Base-by-base conservation (phyloP, 2,113 vertebrate species). In the Pheucticus melanocephalus region DNA sequence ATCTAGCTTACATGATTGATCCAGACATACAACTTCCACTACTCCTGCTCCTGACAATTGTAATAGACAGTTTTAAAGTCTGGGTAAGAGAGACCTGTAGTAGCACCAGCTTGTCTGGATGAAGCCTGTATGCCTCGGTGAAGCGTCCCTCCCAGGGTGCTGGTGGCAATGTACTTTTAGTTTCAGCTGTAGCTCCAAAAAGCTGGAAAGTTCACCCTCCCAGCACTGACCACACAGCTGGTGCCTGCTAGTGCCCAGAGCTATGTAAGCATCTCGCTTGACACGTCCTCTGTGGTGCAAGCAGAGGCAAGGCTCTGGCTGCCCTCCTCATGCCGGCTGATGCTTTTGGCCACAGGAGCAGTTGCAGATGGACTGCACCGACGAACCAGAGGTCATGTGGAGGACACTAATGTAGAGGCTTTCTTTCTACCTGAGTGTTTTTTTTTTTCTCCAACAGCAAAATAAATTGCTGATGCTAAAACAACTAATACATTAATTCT, bases 1-100 rank as follows among this genome's bases (percentile, higher is more conserved):
- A 92, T 97, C 81, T 96, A 88, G 91, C 72, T 95, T 95, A 97
- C 66, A 21, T 93, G 94, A 94, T 73, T 96, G 96, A 97, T 88
- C 45, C 54, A 94, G 95, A 96, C 95, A 57, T 70, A 92, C 50
- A 84, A 97, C 68, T 95, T 95, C 95, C 86, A 94, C 92, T 84
- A 19, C 69, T 95, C 70, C 78, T 84, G 75, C 79, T 90, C 66
- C 81, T 90, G 71, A 82, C 35, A 84, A 80, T 82, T 77, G 81
- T 42, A 60, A 73, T 2, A 63, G 92, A 60, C 81, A 82, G 65
- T 57, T 92, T 63, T 37, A 79, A 88, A 69, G 77, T 59, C 72
- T 40, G 45, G 28, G 19, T 37, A 40, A 79, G 69, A 57, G 33
- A 48, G 61, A 82, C 63, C 50, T 82, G 33, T 19, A 61, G 59